Conservation (phyloP, 2,797 vertebrate species). For the Pipistrellus kuhlii region DNA sequence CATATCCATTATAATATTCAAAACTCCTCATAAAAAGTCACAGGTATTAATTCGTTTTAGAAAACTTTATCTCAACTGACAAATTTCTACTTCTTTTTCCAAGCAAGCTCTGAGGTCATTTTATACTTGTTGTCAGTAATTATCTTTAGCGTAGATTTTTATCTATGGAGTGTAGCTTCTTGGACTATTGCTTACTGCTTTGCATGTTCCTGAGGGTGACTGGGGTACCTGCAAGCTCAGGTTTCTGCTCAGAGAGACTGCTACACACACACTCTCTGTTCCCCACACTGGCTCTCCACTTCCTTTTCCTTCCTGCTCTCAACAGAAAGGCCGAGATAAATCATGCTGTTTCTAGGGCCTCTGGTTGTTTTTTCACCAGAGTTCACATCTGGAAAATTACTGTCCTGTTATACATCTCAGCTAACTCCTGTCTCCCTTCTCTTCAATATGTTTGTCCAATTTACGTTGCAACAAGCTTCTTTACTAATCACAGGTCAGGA, state of each 20-base stretch:
- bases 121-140: neutral
- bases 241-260: neutral
- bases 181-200: neutral
- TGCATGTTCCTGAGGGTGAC: neutral
- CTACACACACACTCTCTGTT: neutral
- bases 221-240: neutral
- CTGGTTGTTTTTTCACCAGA: neutral
- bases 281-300: neutral
- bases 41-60: neutral
- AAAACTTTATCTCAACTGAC: neutral
- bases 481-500: neutral
- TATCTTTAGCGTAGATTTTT: neutral
- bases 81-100: neutral
- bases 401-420: neutral
- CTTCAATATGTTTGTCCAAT: neutral
- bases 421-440: neutral
- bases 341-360: neutral
- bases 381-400: neutral
- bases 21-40: neutral
- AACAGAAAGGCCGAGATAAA: neutral
- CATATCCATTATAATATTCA: neutral
- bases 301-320: neutral
- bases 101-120: neutral
- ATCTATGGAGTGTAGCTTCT: neutral
- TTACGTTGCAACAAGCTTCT: neutral